A percentile compares a stretch with the other conserved stretches of the same genome.
phyloP scores from a whole-genome alignment of 37 sponge, comb jelly and placozoan species.

The Axinella damicornis region DNA sequence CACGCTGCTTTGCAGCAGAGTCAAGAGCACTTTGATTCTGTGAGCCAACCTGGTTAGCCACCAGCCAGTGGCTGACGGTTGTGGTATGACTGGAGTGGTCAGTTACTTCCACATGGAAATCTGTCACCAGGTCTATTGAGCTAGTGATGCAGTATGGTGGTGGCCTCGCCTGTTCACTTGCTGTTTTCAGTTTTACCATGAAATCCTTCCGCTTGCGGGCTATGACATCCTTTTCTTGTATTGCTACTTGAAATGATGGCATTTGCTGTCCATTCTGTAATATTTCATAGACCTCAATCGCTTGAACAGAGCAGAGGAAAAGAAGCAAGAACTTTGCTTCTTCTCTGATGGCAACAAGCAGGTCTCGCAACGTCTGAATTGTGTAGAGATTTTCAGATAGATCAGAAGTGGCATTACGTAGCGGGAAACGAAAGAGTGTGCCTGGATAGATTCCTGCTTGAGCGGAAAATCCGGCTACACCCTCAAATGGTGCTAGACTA shows the following conservation, averaged over 20 bases:
- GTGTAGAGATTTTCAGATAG: conserved; percentile 46
- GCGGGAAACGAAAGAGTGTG: conserved; percentile 83
- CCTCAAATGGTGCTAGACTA: conserved; percentile 37
- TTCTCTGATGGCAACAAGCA: conserved; percentile 31
- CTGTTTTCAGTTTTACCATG: neutral
- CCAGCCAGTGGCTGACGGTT: neutral
- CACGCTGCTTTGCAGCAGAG: conserved; percentile 8
- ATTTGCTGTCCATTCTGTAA: neutral
- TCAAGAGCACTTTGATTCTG: neutral
- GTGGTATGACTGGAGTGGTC: neutral
- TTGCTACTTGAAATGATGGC: neutral
- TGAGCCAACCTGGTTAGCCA: neutral
- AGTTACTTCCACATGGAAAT: conserved; percentile 15
- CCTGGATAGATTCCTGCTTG: conserved; percentile 9
- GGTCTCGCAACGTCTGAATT: conserved; percentile 15
- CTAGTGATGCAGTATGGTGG: neutral
- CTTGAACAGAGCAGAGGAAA: conserved; percentile 55
- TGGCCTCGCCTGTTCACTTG: neutral
- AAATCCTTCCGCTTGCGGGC: neutral
- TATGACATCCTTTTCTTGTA: neutral
- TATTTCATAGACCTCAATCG: conserved; percentile 56
- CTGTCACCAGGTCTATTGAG: neutral
- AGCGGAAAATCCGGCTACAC: conserved; percentile 38
- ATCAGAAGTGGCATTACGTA: conserved; percentile 50
- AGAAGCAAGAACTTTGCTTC: conserved; percentile 55